Conservation (phyloP, 1,140 invertebrate species). For the Probaryconus sp. region DNA sequence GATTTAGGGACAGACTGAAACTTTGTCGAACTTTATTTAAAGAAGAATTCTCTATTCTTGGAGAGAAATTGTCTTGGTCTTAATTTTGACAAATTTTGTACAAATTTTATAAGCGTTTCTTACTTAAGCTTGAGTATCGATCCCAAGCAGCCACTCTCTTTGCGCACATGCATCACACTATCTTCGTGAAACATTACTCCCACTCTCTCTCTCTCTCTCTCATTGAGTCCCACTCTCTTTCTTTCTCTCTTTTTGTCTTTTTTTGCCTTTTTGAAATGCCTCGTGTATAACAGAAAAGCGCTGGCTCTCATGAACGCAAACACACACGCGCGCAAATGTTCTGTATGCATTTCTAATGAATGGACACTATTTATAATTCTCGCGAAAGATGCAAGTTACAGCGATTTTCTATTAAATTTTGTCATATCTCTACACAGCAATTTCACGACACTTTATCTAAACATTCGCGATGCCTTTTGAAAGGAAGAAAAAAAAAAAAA, state of each 20-base stretch:
- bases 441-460: neutral
- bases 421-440: neutral
- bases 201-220: slow-evolving; percentile 17
- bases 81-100: slow-evolving; percentile 6
- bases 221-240: slow-evolving; percentile 17
- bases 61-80: no score
- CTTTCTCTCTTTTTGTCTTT: slow-evolving; percentile 2
- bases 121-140: slow-evolving; percentile 29
- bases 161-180: slow-evolving; percentile 26
- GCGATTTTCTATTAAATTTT: slow-evolving; percentile 22
- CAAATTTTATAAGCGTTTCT: slow-evolving; percentile 17
- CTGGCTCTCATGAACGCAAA: neutral
- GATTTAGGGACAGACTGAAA: no score
- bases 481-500: no score
- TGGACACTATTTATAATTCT: slow-evolving; percentile 46
- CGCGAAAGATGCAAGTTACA: slow-evolving; percentile 20
- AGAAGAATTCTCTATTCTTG: no score
- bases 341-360: slow-evolving; percentile 37
- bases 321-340: neutral
- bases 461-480: no score
- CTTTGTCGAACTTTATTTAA: no score
- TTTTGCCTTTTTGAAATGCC: slow-evolving; percentile 36
- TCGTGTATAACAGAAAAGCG: neutral
- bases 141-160: slow-evolving; percentile 24
- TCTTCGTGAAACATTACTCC: slow-evolving; percentile 20